These are phyloP conservation scores for Eleutherodactylus coqui DNA, from an alignment of 2,797 vertebrate species.

Conservation along the genomic window DNA sequence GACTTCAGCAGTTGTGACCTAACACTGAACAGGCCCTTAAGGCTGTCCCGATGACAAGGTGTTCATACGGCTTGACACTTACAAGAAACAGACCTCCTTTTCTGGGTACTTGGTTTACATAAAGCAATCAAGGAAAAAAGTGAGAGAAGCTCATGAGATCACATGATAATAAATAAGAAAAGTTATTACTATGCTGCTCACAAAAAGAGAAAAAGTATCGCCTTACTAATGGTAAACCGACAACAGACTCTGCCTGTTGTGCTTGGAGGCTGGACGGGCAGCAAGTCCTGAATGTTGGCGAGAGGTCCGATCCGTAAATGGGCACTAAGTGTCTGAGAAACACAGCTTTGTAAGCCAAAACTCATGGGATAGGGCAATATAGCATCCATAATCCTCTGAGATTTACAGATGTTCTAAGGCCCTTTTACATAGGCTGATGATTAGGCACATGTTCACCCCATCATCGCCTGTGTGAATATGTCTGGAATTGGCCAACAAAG, in stretches of 20 bases:
- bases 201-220: background rate
- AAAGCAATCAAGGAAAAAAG: background rate
- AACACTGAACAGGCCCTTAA: slow-evolving; percentile 36
- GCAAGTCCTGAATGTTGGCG: no score
- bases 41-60: slow-evolving; percentile 40
- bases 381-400: no score
- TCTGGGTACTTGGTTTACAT: slow-evolving; percentile 29
- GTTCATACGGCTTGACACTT: slow-evolving; percentile 21
- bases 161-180: slow-evolving; percentile 16
- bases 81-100: slow-evolving; percentile 21
- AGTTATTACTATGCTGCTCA: background rate
- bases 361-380: no score
- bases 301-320: no score
- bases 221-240: background rate
- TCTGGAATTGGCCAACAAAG: no score
- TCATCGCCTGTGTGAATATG: no score
- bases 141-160: background rate
- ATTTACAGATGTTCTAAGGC: no score
- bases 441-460: no score
- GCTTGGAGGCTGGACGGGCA: no score
- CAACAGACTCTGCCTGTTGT: background rate
- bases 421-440: no score
- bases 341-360: no score
- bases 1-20: slow-evolving; percentile 19
- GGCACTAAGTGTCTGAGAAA: no score